A percentile compares a stretch with the other conserved stretches of the same genome.
These are phyloP conservation scores for Prunella himalayana DNA, from an alignment of 2,113 vertebrate species.

Conservation along the genomic window DNA sequence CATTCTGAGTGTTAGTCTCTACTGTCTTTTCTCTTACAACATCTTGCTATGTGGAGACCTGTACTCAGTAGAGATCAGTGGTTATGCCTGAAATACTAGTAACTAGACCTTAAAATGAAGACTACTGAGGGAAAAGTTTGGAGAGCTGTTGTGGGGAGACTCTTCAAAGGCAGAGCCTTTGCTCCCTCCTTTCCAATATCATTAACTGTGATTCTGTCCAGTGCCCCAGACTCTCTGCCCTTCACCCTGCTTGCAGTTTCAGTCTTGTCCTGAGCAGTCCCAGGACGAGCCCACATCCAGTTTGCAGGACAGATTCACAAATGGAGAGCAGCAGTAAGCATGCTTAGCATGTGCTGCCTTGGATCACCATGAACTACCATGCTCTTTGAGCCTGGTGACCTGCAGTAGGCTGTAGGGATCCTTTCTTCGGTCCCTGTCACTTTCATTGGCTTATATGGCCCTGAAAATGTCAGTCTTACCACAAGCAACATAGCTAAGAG, in stretches of 20 bases:
- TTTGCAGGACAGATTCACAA: not conserved
- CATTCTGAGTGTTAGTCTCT: not conserved
- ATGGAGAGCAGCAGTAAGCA: not conserved
- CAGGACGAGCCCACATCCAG: not conserved
- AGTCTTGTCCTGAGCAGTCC: not conserved
- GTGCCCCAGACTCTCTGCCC: not conserved
- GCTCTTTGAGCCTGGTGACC: not conserved
- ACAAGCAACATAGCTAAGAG: not conserved
- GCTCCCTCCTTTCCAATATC: not conserved
- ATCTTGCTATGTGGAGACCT: not conserved
- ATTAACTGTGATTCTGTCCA: not conserved
- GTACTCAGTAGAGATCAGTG: not conserved
- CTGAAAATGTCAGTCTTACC: not conserved
- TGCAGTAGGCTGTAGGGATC: not conserved
- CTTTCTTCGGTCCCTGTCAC: accelerated
- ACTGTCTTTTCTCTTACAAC: not conserved
- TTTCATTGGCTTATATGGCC: not conserved
- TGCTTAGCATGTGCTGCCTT: accelerated
- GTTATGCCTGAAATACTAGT: not conserved
- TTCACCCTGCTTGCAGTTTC: not conserved
- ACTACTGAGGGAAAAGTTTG: not conserved
- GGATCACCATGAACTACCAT: not conserved
- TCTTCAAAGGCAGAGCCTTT: not conserved
- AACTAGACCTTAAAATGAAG: not conserved
- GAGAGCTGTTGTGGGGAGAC: not conserved